These are phyloP conservation scores for Gasterosteus aculeatus DNA, from an alignment of 2,113 vertebrate species.

Conservation along the genomic window DNA sequence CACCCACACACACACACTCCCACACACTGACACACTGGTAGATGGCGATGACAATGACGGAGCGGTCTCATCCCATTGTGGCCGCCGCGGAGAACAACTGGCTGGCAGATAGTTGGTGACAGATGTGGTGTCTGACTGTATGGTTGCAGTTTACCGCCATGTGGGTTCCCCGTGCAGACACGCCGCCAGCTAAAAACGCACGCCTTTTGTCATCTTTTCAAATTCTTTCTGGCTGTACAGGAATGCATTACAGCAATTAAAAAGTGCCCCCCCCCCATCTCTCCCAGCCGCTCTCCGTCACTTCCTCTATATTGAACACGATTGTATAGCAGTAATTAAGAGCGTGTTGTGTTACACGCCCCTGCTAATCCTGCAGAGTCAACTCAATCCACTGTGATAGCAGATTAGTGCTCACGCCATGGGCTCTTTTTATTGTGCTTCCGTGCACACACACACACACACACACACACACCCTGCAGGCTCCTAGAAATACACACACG, in stretches of 20 bases:
- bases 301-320: constrained; percentile 48
- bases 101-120: constrained; percentile 36
- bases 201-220: constrained; percentile 52
- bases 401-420: constrained; percentile 68
- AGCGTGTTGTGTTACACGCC: constrained; percentile 66
- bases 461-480: constrained; percentile 1
- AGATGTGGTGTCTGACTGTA: constrained; percentile 1
- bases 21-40: constrained; percentile 28
- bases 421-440: constrained; percentile 57
- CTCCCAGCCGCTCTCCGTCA: constrained; percentile 3
- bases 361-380: constrained; percentile 71
- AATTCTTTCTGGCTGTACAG: constrained; percentile 26
- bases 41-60: constrained; percentile 55
- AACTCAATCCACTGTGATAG: constrained; percentile 67
- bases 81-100: constrained; percentile 41
- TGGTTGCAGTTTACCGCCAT: constrained; percentile 1
- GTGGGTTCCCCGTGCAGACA: background rate
- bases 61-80: constrained; percentile 44
- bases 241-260: constrained; percentile 51
- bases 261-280: constrained; percentile 6
- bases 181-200: background rate
- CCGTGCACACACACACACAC: background rate
- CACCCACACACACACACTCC: constrained; percentile 8
- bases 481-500: constrained; percentile 36
- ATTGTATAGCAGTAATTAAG: constrained; percentile 73